Evolutionary conservation across 2,888 invertebrate species (phyloP).

Genomic region (Leptopilina syphax): DNA sequence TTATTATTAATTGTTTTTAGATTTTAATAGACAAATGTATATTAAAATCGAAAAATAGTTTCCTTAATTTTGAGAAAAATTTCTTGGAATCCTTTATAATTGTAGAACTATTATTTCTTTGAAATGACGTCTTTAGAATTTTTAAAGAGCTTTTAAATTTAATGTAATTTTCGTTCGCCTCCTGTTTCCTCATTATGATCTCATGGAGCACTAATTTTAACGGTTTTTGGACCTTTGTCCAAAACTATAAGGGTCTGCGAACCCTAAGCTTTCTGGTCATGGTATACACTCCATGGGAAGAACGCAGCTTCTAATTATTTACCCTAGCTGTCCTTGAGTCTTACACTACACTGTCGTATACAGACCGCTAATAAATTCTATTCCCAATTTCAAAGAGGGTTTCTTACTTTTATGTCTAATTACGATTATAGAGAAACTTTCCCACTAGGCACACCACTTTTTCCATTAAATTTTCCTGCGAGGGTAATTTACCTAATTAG

Average conservation of each 20-base stretch:
- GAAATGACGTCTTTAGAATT: too few relatives aligned
- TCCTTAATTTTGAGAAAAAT: too few relatives aligned
- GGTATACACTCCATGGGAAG: slow-evolving; percentile 28
- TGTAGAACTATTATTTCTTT: too few relatives aligned
- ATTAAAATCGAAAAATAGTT: too few relatives aligned
- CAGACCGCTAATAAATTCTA: slow-evolving; percentile 66
- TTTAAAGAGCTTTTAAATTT: too few relatives aligned
- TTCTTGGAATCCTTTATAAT: too few relatives aligned
- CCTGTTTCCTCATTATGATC: background rate
- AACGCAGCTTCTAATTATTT: slow-evolving; percentile 49
- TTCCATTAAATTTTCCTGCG: too few relatives aligned
- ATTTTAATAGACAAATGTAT: too few relatives aligned
- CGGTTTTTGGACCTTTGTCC: slow-evolving; percentile 58
- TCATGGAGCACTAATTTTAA: slow-evolving; percentile 23
- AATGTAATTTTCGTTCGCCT: background rate
- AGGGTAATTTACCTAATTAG: background rate
- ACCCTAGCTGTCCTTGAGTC: slow-evolving; percentile 49
- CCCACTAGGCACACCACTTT: too few relatives aligned
- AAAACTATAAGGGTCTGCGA: slow-evolving; percentile 54
- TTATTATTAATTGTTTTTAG: too few relatives aligned
- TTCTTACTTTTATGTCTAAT: slow-evolving; percentile 20
- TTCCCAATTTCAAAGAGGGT: slow-evolving; percentile 10
- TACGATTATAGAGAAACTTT: slow-evolving; percentile 14
- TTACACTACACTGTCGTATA: slow-evolving; percentile 58
- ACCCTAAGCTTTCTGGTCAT: slow-evolving; percentile 44